phyloP scores from a whole-genome alignment of 2,113 vertebrate species.

The Proteles cristata region DNA sequence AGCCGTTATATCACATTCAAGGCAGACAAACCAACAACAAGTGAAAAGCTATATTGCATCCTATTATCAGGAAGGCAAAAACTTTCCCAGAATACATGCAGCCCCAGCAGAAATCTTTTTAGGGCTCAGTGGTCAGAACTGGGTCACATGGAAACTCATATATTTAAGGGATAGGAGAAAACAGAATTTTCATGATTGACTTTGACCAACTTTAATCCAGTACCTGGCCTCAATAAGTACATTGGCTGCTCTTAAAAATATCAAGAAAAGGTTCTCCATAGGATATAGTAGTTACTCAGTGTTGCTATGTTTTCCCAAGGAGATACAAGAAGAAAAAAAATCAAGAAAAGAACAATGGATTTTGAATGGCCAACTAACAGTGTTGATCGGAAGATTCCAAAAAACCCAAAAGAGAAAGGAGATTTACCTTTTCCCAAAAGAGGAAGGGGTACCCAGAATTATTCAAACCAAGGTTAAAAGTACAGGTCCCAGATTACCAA shows the following conservation, averaged over 20 bases:
- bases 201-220: not conserved
- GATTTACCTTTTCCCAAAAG: not conserved
- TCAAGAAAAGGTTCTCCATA: conserved; percentile 80
- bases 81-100: not conserved
- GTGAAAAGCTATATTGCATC: not conserved
- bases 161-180: not conserved
- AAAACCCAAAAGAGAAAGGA: not conserved
- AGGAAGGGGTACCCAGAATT: not conserved
- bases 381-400: not conserved
- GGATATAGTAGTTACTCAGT: conserved; percentile 75
- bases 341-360: not conserved
- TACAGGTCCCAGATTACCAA: not conserved
- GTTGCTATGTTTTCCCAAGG: conserved; percentile 84
- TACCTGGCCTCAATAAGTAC: not conserved
- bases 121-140: not conserved
- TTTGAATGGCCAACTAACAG: not conserved
- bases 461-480: not conserved
- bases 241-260: not conserved
- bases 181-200: not conserved
- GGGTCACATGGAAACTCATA: not conserved
- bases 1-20: not conserved
- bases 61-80: not conserved
- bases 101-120: not conserved
- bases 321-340: conserved; percentile 68
- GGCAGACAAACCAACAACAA: not conserved